Base-by-base conservation (phyloP, 2,113 vertebrate genomes). In the Himantopus leucocephalus region DNA sequence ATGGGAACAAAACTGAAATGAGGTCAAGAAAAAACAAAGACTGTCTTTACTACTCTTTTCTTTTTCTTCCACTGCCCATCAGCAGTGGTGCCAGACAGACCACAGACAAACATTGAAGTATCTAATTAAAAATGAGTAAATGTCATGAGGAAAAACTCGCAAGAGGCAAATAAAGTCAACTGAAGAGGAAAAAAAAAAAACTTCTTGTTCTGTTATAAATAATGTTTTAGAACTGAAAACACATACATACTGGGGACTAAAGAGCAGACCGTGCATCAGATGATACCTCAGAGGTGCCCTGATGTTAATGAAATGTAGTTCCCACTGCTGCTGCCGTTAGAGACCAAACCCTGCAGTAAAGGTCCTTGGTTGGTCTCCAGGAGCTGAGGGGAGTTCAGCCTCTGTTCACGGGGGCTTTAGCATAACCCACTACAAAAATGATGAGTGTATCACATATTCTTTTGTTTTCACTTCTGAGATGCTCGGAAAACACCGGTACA, bases 51-150 rank as follows among this genome's bases (percentile, higher is more conserved):
- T 79, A 4, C 18, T 77, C 2, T 26, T 4, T 10, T 18, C 0
- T 6, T 27, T 67, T 80, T 70, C 39, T n/a, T 26, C 20, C 35
- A 26, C 2, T 70, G 41, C 27, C 45, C 41, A 53, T 84, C 14
- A 75, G 53, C 2, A 5, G n/a, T 93, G 37, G 56, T 92, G 66
- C 73, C 74, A 95, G 84, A 45, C 68, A 84, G 76, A 58, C 56
- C 39, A 39, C 37, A 67, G 50, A 43, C 29, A 78, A 90, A 75
- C 37, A 35, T 75, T 45, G n/a, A 58, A 79, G 32, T 59, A 48
- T 66, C 26, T 88, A 82, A 78, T 78, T 94, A 90, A 82, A 95
- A 90, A 81, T 8, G 68, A 81, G 24, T 79, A 91, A 92, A 81
- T 85, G n/a, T 75, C 48, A 56, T 88, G 0, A 7, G 85, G 53